A percentile compares a stretch with the other conserved stretches of the same genome.
These are phyloP conservation scores for Heliothis peltigera DNA, from an alignment of 2,888 invertebrate species.

Conservation along the genomic window DNA sequence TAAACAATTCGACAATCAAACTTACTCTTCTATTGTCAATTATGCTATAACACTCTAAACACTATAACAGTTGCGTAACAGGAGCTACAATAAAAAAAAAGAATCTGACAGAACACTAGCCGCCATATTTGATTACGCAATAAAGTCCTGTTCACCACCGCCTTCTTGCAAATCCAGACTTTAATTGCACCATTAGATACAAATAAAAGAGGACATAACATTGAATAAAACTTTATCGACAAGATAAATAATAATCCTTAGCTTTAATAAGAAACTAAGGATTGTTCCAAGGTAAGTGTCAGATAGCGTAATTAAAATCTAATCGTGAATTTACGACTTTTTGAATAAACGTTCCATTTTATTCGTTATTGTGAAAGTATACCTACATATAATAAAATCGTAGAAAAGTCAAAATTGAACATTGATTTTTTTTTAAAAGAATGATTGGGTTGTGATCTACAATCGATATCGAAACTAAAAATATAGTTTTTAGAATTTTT, in stretches of 20 bases:
- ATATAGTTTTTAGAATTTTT: too few relatives aligned
- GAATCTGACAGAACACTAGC: slow-evolving; percentile 23
- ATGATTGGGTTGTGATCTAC: too few relatives aligned
- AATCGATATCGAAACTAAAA: too few relatives aligned
- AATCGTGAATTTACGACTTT: not conserved
- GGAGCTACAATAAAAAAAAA: slow-evolving; percentile 30
- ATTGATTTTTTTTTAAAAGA: too few relatives aligned
- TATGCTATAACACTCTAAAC: too few relatives aligned
- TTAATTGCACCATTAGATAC: slow-evolving; percentile 9
- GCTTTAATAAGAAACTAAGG: not conserved
- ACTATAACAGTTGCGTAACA: slow-evolving; percentile 22
- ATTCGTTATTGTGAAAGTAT: not conserved
- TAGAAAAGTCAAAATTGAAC: too few relatives aligned
- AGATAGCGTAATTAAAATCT: not conserved
- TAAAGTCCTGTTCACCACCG: slow-evolving; percentile 26
- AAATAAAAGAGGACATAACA: slow-evolving; percentile 1
- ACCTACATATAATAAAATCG: too few relatives aligned
- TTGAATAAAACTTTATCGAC: slow-evolving; percentile 5
- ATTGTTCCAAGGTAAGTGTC: not conserved
- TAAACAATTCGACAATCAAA: slow-evolving; percentile 12
- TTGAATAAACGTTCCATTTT: not conserved
- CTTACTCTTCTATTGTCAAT: slow-evolving; percentile 20
- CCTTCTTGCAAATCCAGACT: not conserved
- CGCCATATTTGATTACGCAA: slow-evolving; percentile 40
- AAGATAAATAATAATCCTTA: not conserved